phyloP scores from a whole-genome alignment of 2,797 vertebrate species.

The Coluber constrictor region DNA sequence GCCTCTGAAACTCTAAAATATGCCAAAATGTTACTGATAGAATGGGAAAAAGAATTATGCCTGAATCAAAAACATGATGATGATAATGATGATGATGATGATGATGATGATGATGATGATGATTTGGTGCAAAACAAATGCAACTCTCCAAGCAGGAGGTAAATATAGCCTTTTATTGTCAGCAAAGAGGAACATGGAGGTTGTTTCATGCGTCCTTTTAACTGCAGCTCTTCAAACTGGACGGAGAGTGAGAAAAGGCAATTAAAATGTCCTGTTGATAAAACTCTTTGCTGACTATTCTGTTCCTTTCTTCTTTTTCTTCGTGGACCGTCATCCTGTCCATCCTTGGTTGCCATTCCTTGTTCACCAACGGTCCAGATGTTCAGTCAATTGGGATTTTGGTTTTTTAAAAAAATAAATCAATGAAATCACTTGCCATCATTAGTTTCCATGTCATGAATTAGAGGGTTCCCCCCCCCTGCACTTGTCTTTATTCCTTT shows the following conservation, averaged over 20 bases:
- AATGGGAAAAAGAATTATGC: background rate
- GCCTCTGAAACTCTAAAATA: background rate
- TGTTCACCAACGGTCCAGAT: background rate
- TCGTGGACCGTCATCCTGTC: background rate
- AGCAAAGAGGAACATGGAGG: background rate
- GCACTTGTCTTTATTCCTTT: background rate
- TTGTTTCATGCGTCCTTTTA: background rate
- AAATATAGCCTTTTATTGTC: background rate
- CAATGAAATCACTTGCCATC: background rate
- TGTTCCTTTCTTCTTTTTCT: background rate
- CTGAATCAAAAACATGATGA: background rate
- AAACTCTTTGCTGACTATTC: background rate
- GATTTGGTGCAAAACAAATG: background rate
- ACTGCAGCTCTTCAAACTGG: background rate
- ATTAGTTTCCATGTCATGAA: background rate
- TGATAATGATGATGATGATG: too few species aligned
- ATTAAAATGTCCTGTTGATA: background rate
- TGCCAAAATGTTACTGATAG: background rate
- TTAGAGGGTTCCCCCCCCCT: too few species aligned
- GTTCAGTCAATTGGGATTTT: background rate
- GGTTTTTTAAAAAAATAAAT: background rate
- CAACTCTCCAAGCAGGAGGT: background rate
- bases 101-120: too few species aligned
- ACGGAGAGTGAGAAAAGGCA: background rate
- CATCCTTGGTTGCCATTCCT: background rate